These are phyloP conservation scores for Conistra vaccinii DNA, from an alignment of 2,888 invertebrate species.

Conservation along the genomic window DNA sequence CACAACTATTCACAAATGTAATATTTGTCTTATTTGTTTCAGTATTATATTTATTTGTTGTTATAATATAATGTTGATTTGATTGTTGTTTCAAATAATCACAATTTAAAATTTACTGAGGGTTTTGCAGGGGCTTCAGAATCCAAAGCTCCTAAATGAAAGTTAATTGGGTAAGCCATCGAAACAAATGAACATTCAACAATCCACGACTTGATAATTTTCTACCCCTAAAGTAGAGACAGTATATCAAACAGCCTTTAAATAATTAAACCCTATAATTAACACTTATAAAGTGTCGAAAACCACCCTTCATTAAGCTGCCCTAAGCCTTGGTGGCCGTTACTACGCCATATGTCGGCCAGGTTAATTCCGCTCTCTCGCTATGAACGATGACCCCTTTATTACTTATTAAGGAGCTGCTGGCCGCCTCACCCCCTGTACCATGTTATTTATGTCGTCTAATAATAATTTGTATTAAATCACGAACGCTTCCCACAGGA, in stretches of 20 bases:
- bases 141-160: no score
- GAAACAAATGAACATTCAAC: slow-evolving; percentile 1
- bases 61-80: no score
- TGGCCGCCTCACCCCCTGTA: slow-evolving; percentile 81
- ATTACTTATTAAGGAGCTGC: slow-evolving; percentile 90
- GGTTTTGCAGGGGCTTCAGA: not conserved
- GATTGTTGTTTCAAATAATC: no score
- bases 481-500: slow-evolving; percentile 87
- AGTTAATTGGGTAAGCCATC: not conserved
- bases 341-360: slow-evolving; percentile 81
- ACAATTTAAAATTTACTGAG: not conserved
- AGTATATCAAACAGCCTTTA: slow-evolving; percentile 38
- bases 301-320: slow-evolving; percentile 67
- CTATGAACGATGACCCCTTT: slow-evolving; percentile 90
- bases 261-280: slow-evolving; percentile 59
- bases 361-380: slow-evolving; percentile 84
- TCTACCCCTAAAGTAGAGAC: not conserved
- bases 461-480: slow-evolving; percentile 91
- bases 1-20: no score
- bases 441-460: slow-evolving; percentile 90
- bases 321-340: slow-evolving; percentile 65
- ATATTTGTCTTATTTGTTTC: no score
- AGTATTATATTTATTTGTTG: no score
- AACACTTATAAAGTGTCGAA: slow-evolving; percentile 60
- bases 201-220: slow-evolving; percentile 16